phyloP scores from a whole-genome alignment of 2,113 vertebrate species.

The Onychorhynchus coronatus region DNA sequence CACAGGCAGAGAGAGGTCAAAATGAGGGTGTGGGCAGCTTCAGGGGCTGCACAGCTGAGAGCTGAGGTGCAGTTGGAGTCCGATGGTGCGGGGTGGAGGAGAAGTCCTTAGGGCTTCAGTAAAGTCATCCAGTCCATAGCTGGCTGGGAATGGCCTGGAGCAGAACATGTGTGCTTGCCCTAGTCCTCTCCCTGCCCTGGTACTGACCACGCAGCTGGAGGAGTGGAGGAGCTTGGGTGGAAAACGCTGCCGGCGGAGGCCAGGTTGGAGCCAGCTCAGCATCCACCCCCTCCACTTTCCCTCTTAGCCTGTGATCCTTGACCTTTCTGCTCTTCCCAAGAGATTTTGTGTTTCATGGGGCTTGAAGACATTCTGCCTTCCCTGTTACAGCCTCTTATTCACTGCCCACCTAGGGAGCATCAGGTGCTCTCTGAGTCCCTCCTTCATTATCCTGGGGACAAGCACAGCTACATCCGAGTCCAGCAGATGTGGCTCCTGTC shows the following conservation, averaged over 20 bases:
- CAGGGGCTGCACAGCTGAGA: constrained; percentile 68
- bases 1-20: constrained; percentile 72
- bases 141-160: constrained; percentile 44
- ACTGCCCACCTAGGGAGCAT: background rate
- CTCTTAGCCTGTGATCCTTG: background rate
- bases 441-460: background rate
- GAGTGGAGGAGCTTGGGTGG: background rate
- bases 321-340: background rate
- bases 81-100: constrained; percentile 8
- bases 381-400: background rate
- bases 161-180: constrained; percentile 46
- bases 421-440: background rate
- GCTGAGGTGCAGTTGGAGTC: constrained; percentile 49
- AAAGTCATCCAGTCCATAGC: constrained; percentile 13
- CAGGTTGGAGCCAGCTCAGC: background rate
- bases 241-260: background rate
- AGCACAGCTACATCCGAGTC: background rate
- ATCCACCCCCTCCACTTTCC: background rate
- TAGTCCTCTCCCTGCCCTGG: background rate
- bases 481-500: background rate
- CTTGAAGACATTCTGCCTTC: background rate
- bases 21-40: constrained; percentile 70
- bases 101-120: background rate
- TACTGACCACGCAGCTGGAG: background rate
- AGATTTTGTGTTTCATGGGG: background rate